These are phyloP conservation scores for Andrena cerasifolii DNA, from an alignment of 1,140 invertebrate genomes.

Conservation along the genomic window DNA sequence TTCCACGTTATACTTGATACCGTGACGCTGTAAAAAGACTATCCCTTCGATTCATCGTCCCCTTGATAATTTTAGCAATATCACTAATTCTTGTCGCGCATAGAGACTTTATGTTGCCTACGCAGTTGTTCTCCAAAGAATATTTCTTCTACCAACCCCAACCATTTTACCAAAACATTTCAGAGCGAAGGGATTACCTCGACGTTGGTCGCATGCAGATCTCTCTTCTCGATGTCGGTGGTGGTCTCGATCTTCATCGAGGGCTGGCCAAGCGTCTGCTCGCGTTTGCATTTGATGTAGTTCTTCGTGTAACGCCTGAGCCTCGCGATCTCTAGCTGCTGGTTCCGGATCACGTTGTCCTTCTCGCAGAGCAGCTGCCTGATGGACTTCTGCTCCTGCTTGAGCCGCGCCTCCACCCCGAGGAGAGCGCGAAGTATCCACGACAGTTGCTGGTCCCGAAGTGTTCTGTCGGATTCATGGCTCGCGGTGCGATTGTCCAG, in stretches of 20 bases:
- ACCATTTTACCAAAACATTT: no score
- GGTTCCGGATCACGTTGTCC: constrained; percentile 87
- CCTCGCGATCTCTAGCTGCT: constrained; percentile 87
- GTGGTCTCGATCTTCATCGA: constrained; percentile 21
- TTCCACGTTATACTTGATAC: no score
- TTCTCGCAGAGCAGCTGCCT: constrained; percentile 86
- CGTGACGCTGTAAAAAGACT: no score
- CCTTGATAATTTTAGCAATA: not conserved
- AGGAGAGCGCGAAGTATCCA: constrained; percentile 87
- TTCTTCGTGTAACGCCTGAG: constrained; percentile 86
- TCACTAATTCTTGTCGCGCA: no score
- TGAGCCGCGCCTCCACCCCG: constrained; percentile 87
- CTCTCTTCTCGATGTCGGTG: constrained; percentile 26
- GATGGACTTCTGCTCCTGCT: constrained; percentile 89
- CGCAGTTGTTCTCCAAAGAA: no score
- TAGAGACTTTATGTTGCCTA: no score
- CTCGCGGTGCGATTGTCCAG: constrained; percentile 85
- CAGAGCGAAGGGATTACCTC: constrained; percentile 49
- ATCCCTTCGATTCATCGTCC: not conserved
- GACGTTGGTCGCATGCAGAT: constrained; percentile 40
- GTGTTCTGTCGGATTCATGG: constrained; percentile 83
- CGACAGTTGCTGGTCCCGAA: constrained; percentile 87
- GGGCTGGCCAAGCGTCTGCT: constrained; percentile 35
- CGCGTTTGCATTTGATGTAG: constrained; percentile 78
- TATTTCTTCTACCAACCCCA: no score